A percentile compares a stretch with the other conserved stretches of the same genome.
phyloP scores from a whole-genome alignment of 2,888 invertebrate species.

The Troides oblongomaculatus region DNA sequence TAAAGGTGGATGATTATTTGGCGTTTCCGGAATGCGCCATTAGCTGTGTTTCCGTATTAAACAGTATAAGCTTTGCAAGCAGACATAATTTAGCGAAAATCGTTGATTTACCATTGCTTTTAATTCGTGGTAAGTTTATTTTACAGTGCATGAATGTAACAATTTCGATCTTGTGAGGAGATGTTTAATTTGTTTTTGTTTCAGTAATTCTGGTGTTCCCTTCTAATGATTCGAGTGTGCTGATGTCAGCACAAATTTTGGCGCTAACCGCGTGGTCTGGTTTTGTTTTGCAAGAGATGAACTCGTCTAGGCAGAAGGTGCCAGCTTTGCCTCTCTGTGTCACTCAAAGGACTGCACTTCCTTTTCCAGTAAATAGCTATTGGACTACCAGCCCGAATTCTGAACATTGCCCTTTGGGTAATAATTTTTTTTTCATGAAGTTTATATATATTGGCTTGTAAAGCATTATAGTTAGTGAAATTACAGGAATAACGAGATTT shows the following conservation, averaged over 20 bases:
- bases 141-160: neutral
- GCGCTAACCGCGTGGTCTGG: slow-evolving; percentile 65
- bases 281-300: slow-evolving; percentile 65
- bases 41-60: slow-evolving; percentile 74
- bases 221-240: slow-evolving; percentile 60
- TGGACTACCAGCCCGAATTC: slow-evolving; percentile 68
- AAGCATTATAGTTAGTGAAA: too few species aligned
- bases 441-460: too few species aligned
- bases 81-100: slow-evolving; percentile 62
- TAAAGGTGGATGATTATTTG: slow-evolving; percentile 68
- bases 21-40: slow-evolving; percentile 77
- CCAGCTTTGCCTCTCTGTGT: slow-evolving; percentile 63
- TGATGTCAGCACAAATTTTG: slow-evolving; percentile 60
- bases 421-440: neutral
- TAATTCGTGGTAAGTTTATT: slow-evolving; percentile 56
- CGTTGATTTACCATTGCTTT: slow-evolving; percentile 55
- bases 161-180: neutral
- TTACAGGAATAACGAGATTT: too few species aligned
- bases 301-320: slow-evolving; percentile 50
- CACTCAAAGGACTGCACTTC: slow-evolving; percentile 50
- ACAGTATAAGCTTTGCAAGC: slow-evolving; percentile 63
- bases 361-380: slow-evolving; percentile 59
- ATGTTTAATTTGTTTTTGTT: slow-evolving; percentile 28
- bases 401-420: slow-evolving; percentile 65
- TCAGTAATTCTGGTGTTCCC: slow-evolving; percentile 70